Percentiles rank a stretch among this genome's conserved stretches.
These are phyloP conservation scores for Origma solitaria DNA, from an alignment of 2,113 vertebrate species.

Conservation along the genomic window DNA sequence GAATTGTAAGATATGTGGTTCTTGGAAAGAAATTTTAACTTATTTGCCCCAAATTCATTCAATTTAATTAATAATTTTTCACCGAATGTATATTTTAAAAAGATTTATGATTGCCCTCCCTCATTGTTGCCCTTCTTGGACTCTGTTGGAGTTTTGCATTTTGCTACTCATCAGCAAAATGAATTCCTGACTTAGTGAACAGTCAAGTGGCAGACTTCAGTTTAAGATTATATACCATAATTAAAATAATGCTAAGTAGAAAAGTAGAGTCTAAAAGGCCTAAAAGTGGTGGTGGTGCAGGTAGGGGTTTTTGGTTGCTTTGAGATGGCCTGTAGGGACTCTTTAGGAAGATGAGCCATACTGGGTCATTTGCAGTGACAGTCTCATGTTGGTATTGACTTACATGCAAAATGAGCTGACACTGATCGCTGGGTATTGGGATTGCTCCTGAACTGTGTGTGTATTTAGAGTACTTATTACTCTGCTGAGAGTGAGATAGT, in stretches of 20 bases:
- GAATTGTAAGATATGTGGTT: fast-evolving
- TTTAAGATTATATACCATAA: neutral
- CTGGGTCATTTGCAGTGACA: neutral
- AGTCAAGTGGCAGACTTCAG: neutral
- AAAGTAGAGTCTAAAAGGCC: neutral
- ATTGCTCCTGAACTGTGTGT: neutral
- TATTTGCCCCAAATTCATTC: neutral
- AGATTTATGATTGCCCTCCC: neutral
- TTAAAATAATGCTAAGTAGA: neutral
- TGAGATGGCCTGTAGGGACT: fast-evolving
- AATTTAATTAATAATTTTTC: neutral
- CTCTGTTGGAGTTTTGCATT: neutral
- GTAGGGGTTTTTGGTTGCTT: neutral
- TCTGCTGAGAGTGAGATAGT: neutral
- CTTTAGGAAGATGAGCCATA: neutral
- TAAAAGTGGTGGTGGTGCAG: neutral
- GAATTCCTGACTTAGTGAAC: neutral
- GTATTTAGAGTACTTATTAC: neutral
- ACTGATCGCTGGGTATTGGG: neutral
- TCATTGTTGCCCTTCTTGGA: neutral
- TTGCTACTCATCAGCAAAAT: neutral
- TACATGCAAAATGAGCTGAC: neutral
- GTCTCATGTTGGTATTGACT: neutral
- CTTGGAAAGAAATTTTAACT: neutral
- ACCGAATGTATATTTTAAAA: neutral